Percentiles rank a stretch among this genome's conserved stretches.
These are phyloP conservation scores for Chromoteleia sp. DNA, from an alignment of 2,888 invertebrate genomes.

Conservation along the genomic window DNA sequence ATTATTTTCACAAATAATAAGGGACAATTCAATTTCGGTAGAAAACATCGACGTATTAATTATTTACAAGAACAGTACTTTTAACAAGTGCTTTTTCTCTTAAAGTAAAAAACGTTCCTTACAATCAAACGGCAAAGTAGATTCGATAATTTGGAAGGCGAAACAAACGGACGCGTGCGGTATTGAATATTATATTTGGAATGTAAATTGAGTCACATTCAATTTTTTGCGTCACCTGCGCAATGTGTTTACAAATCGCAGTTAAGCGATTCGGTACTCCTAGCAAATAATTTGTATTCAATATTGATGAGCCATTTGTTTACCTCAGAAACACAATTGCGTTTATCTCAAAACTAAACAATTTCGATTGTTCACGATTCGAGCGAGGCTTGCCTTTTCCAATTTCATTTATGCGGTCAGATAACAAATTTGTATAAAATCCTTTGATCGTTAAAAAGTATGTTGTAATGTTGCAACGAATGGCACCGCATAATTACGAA, in stretches of 20 bases:
- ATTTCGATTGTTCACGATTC: not conserved
- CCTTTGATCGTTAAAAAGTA: too few species aligned
- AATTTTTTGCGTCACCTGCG: constrained; percentile 1
- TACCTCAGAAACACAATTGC: constrained; percentile 15
- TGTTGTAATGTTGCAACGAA: too few species aligned
- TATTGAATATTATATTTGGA: not conserved
- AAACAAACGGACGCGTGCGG: not conserved
- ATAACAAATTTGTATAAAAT: too few species aligned
- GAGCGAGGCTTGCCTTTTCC: too few species aligned
- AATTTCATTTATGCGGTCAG: too few species aligned
- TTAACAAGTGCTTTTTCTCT: too few species aligned
- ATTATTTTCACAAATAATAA: too few species aligned
- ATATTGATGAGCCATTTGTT: constrained; percentile 35
- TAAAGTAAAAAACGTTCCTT: too few species aligned
- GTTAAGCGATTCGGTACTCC: constrained; percentile 4
- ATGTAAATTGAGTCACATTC: not conserved
- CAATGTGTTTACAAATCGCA: constrained; percentile 24
- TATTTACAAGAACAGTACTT: too few species aligned
- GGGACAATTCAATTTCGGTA: too few species aligned
- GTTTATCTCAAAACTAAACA: constrained; percentile 17
- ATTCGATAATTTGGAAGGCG: not conserved
- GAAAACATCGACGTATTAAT: too few species aligned
- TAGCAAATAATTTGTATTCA: constrained; percentile 32
- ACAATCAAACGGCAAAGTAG: not conserved
- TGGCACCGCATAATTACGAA: too few species aligned